phyloP scores from a whole-genome alignment of 1,140 invertebrate genomes.

The Plectrocnemia conspersa region DNA sequence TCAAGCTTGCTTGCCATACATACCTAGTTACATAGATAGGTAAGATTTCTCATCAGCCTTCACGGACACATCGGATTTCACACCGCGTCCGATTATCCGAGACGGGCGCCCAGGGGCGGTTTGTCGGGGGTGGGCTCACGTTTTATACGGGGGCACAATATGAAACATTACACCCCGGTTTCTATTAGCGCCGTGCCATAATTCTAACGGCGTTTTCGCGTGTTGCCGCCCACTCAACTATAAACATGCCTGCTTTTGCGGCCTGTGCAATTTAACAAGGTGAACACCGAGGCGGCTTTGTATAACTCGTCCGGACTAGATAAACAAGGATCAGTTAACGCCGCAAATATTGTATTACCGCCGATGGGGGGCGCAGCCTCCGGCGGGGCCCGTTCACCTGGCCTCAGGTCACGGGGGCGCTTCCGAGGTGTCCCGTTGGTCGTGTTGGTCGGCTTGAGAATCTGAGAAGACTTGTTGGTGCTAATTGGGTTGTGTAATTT shows the following conservation, averaged over 20 bases:
- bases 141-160: slow-evolving; percentile 29
- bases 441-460: too few relatives aligned
- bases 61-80: too few relatives aligned
- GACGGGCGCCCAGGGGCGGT: slow-evolving; percentile 14
- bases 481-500: too few relatives aligned
- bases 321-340: slow-evolving; percentile 23
- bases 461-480: too few relatives aligned
- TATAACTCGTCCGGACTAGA: slow-evolving; percentile 26
- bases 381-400: not conserved
- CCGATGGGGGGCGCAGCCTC: not conserved
- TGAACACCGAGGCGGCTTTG: slow-evolving; percentile 16
- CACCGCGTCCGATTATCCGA: too few relatives aligned
- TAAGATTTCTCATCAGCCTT: too few relatives aligned
- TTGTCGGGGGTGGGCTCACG: slow-evolving; percentile 12
- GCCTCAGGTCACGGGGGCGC: too few relatives aligned
- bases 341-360: slow-evolving; percentile 26
- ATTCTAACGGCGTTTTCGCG: slow-evolving; percentile 34
- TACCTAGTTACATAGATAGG: too few relatives aligned
- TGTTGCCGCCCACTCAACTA: slow-evolving; percentile 34
- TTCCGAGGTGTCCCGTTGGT: too few relatives aligned
- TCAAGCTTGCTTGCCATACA: too few relatives aligned
- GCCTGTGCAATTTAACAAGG: slow-evolving; percentile 31
- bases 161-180: slow-evolving; percentile 35
- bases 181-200: slow-evolving; percentile 35
- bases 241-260: slow-evolving; percentile 28